Evolutionary conservation across 2,113 vertebrate genomes (phyloP), one percentile per base, ranked within the genome.

Genomic region (Aegypius monachus): DNA sequence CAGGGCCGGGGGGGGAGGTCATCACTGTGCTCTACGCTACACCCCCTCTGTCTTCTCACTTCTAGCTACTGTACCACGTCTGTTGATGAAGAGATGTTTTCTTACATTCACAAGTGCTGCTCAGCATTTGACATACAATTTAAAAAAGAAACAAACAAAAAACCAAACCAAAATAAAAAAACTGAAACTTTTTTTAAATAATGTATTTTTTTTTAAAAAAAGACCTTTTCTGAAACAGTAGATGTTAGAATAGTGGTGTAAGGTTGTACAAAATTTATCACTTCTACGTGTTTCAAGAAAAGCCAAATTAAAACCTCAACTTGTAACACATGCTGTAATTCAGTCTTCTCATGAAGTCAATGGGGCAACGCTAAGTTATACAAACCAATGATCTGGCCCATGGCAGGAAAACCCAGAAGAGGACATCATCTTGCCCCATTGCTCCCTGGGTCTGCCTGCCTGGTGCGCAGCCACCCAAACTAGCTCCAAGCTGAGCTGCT

Each of bases 1-100:
- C 1, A 2, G 20, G 55, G 10, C 4, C 13, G 2, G 7, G 10
- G 36, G 5, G 7, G 25, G 50, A 1, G 5, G 50, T 16, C 25
- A 16, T 3, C 4, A 9, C 25, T 27, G 20, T 27, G 32, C 23
- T 31, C 36, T 61, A 11, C 2, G 2, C 65, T 55, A 22, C 40
- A 58, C 13, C 4, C 14, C 2, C 14, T 52, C 77, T 36, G 7
- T 15, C 15, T 23, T 93, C 63, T 40, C 25, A 67, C 16, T 43
- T 45, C 22, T 6, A 66, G 32, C 50, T 80, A 13, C 45, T 31
- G 7, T 31, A 50, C 23, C n/a, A 43, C 9, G 1, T 34, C 19
- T 31, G 14, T 16, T 61, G 50, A 38, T 3, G 1, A 40, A 82
- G 19, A 71, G 22, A 66, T n/a, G 8, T 27, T 61, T 65, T 40